phyloP scores from a whole-genome alignment of 2,113 vertebrate genomes.

The Scolopax mira region DNA sequence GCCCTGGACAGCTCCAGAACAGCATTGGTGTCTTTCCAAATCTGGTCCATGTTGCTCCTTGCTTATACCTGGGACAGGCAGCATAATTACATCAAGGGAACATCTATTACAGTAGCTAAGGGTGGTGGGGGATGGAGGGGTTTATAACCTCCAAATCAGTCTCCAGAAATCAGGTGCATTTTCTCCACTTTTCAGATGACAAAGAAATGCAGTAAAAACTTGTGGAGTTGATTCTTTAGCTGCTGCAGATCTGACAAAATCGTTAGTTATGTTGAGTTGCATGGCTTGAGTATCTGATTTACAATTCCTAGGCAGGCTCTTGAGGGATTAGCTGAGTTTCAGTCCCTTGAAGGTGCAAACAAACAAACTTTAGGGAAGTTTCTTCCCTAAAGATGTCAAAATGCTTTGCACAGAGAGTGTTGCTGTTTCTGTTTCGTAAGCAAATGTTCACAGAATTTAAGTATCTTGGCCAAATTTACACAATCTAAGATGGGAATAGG shows the following conservation, averaged over 20 bases:
- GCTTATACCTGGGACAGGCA: not conserved
- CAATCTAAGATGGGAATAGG: not conserved
- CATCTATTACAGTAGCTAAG: not conserved
- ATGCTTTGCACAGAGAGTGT: not conserved
- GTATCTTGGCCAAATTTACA: not conserved
- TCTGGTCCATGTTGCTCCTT: not conserved
- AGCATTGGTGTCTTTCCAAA: not conserved
- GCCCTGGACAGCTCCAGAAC: not conserved
- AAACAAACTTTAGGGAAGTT: conserved; percentile 20
- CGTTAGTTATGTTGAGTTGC: not conserved
- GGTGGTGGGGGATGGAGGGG: too few species aligned
- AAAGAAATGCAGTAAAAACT: not conserved
- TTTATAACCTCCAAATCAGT: not conserved
- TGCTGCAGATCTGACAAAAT: not conserved
- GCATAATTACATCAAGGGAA: fast-evolving
- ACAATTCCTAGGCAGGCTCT: conserved; percentile 3
- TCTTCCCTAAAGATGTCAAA: conserved; percentile 17
- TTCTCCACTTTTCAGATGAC: not conserved
- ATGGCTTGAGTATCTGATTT: not conserved
- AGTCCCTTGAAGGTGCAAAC: not conserved
- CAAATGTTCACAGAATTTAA: not conserved
- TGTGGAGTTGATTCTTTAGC: not conserved
- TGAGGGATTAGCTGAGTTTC: conserved; percentile 49
- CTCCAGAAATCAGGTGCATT: not conserved
- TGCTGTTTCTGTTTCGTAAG: not conserved